Evolutionary conservation across 1,140 invertebrate species (phyloP).

Genomic region (Solen grandis): DNA sequence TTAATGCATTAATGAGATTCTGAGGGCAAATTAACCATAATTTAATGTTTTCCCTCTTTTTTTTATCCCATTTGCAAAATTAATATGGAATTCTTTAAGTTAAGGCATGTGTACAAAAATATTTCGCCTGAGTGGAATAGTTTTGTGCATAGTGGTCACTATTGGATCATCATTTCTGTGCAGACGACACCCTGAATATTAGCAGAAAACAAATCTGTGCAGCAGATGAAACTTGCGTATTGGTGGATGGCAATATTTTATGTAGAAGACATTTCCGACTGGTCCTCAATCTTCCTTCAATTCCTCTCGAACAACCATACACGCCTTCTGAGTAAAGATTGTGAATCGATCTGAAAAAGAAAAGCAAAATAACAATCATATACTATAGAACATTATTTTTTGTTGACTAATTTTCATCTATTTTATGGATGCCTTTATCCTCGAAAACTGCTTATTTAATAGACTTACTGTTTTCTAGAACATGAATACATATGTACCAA

Average conservation of each 20-base stretch:
- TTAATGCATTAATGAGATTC: too few relatives aligned
- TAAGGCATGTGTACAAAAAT: too few relatives aligned
- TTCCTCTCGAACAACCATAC: conserved; percentile 68
- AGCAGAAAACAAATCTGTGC: not conserved
- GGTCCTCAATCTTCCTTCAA: conserved; percentile 64
- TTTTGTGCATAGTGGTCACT: not conserved
- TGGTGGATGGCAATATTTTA: not conserved
- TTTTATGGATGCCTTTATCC: not conserved
- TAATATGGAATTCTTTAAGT: too few relatives aligned
- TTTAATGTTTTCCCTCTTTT: too few relatives aligned
- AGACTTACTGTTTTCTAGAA: not conserved
- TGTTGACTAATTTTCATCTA: not conserved
- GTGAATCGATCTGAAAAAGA: conserved; percentile 68
- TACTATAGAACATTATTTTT: not conserved
- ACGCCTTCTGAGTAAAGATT: conserved; percentile 66
- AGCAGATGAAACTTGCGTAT: not conserved
- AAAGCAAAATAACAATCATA: conserved; percentile 19
- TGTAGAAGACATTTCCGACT: not conserved
- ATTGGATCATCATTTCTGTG: not conserved
- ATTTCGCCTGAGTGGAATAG: not conserved
- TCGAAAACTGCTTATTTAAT: not conserved
- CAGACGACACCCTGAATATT: not conserved
- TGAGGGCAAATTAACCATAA: too few relatives aligned
- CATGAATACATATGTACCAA: not conserved
- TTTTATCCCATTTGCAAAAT: too few relatives aligned